phyloP scores from a whole-genome alignment of 1,140 invertebrate species.

The Amyelois transitella region DNA sequence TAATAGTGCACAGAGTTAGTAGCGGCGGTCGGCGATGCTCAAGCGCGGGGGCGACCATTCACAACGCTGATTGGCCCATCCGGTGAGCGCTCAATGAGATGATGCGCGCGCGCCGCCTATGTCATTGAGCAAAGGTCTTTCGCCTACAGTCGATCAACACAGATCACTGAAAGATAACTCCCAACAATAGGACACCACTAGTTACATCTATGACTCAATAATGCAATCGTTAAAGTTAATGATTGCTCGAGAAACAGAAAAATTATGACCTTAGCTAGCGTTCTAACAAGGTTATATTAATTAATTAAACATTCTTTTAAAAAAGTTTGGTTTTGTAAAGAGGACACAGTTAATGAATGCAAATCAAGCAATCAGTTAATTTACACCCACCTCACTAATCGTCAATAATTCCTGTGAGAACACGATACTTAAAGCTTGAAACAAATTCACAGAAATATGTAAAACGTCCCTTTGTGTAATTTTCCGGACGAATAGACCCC shows the following conservation, averaged over 20 bases:
- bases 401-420: too few relatives aligned
- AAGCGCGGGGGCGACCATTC: conserved; percentile 68
- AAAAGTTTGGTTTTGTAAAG: neutral
- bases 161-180: conserved; percentile 38
- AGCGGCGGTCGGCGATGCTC: conserved; percentile 11
- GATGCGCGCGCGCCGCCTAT: conserved; percentile 67
- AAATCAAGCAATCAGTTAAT: too few relatives aligned
- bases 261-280: neutral
- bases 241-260: neutral
- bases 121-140: conserved; percentile 69
- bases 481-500: conserved; percentile 31
- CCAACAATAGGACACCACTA: neutral
- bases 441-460: conserved; percentile 16
- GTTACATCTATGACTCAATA: neutral
- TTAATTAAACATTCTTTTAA: neutral
- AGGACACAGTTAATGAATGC: too few relatives aligned
- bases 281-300: neutral
- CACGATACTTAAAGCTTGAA: too few relatives aligned
- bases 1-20: conserved; percentile 43
- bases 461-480: conserved; percentile 35
- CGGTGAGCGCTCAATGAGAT: conserved; percentile 70
- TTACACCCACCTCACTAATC: too few relatives aligned
- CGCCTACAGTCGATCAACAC: conserved; percentile 63
- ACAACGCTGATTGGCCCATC: conserved; percentile 70
- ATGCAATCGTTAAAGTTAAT: neutral